These are phyloP conservation scores for Microtus richardsoni DNA, from an alignment of 2,113 vertebrate genomes.

Conservation along the genomic window DNA sequence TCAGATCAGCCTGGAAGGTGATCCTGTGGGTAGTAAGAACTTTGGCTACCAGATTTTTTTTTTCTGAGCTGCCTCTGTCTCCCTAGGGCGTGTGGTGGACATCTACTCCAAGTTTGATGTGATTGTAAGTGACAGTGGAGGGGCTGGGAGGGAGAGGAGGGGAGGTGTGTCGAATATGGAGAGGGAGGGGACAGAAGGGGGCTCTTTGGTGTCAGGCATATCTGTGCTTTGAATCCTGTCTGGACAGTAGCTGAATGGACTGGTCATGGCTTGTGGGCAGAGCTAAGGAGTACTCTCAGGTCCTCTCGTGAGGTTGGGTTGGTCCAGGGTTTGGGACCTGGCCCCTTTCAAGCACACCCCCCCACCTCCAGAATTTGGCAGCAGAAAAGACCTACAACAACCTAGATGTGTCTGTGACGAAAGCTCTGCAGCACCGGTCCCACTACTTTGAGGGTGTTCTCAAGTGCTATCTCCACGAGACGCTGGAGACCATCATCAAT, in stretches of 20 bases:
- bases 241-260: conserved; percentile 51
- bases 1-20: neutral
- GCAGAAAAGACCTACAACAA: conserved; percentile 99
- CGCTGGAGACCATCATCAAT: conserved; percentile 96
- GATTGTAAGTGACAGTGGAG: conserved; percentile 92
- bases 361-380: conserved; percentile 92
- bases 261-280: neutral
- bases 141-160: conserved; percentile 28
- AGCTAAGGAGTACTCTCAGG: neutral
- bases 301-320: neutral
- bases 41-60: conserved; percentile 25
- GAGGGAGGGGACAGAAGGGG: conserved; percentile 42
- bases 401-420: conserved; percentile 97
- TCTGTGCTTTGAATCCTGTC: conserved; percentile 7
- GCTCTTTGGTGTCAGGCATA: conserved; percentile 35
- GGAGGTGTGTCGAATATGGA: neutral
- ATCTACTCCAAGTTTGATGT: conserved; percentile 99
- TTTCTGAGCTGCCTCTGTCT: conserved; percentile 53
- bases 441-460: conserved; percentile 98
- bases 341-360: neutral
- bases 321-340: neutral
- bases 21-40: neutral
- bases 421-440: conserved; percentile 96
- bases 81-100: conserved; percentile 95
- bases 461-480: conserved; percentile 95